Conservation (phyloP, 2,888 invertebrate species). For the Spialia ferax region DNA sequence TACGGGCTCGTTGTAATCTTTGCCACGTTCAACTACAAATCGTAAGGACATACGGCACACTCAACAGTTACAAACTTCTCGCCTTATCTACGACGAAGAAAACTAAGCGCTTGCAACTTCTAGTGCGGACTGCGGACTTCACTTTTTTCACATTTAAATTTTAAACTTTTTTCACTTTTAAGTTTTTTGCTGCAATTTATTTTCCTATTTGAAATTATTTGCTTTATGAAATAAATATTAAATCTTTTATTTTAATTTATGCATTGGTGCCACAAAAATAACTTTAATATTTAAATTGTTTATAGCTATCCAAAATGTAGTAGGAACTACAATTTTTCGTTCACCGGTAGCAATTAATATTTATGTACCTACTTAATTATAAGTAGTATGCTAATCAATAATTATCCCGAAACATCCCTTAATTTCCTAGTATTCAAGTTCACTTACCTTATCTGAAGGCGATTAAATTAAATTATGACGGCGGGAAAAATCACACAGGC, state of each 20-base stretch:
- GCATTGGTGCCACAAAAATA: too few species aligned
- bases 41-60: conserved; percentile 43
- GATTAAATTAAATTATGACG: conserved; percentile 73
- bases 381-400: conserved; percentile 17
- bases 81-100: conserved; percentile 24
- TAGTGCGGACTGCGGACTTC: neutral
- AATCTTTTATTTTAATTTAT: too few species aligned
- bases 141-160: too few species aligned
- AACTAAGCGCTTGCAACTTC: conserved; percentile 22
- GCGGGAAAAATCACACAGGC: conserved; percentile 83
- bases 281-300: too few species aligned
- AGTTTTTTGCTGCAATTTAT: neutral
- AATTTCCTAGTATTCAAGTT: conserved; percentile 59
- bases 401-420: conserved; percentile 62
- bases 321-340: too few species aligned
- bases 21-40: conserved; percentile 49
- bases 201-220: too few species aligned
- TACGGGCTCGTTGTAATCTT: conserved; percentile 65
- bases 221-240: too few species aligned
- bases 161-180: too few species aligned
- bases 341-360: neutral
- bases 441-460: conserved; percentile 76
- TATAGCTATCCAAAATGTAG: too few species aligned
- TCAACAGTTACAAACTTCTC: conserved; percentile 17
- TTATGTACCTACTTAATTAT: neutral